Base-by-base conservation (phyloP, 2,888 invertebrate species). In the Himalopsyche kuldschensis region DNA sequence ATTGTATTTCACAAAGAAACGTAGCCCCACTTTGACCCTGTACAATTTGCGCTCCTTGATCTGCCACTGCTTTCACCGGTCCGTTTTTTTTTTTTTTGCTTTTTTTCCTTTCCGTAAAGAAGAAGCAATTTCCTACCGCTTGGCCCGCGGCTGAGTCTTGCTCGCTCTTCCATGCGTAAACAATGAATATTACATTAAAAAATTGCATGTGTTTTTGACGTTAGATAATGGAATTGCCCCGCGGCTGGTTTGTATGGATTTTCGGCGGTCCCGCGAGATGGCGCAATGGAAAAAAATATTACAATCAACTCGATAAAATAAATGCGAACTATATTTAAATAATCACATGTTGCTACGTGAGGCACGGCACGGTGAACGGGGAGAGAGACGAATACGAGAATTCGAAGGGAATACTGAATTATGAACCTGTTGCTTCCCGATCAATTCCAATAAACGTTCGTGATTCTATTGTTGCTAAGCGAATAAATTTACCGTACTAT, bases 171-270 rank as follows among this genome's bases (percentile, higher is more conserved):
- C 69, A 27, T 30, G 69, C 69, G 69, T 69, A 78, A 78, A 78
- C 78, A 78, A 78, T 78, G 78, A 78, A 78, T 78, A 78, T 78
- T 78, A 78, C 78, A 78, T 78, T 78, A 78, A 78, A 78, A 78
- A 78, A 46, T 46, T 78, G 78, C 78, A 78, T 78, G 78, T 78
- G 78, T 78, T 78, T 46, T 46, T 78, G 78, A 78, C 78, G 78
- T 78, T 24, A 78, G 78, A 78, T 78, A 78, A 78, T 78, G 46
- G 78, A 78, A 78, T 46, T 24, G 46, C 27, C 78, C 78, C 78
- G 27, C 24, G 78, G 78, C 78, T 47, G 69, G 24, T 69, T 30
- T 69, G 69, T 69, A 69, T 69, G 69, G 69, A 69, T 69, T 69
- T 69, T 69, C 30, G 69, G 69, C 27, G 69, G 69, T 69, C 69